These are phyloP conservation scores for Nautilus pompilius DNA, from an alignment of 1,140 invertebrate species.

Conservation along the genomic window DNA sequence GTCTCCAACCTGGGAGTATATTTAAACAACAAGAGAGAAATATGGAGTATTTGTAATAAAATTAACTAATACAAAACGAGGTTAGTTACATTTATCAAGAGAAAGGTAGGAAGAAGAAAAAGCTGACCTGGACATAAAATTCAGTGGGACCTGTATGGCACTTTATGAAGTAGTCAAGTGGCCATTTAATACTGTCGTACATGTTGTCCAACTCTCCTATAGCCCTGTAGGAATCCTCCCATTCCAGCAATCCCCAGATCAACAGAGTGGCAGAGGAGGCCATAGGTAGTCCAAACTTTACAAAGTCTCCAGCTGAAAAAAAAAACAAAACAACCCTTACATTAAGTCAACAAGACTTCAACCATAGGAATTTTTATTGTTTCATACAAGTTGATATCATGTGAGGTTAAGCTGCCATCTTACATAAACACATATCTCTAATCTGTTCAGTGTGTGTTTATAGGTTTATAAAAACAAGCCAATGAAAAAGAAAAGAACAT, in stretches of 20 bases:
- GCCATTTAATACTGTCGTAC: conserved; percentile 58
- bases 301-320: conserved; percentile 63
- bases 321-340: background rate
- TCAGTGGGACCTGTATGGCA: conserved; percentile 19
- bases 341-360: no score
- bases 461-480: no score
- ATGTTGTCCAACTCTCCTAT: conserved; percentile 54
- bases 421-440: no score
- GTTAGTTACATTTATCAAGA: no score
- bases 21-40: background rate
- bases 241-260: conserved; percentile 63
- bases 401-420: no score
- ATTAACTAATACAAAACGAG: no score
- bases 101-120: no score
- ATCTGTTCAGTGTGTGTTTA: no score
- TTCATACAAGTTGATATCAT: no score
- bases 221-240: conserved; percentile 54
- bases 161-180: conserved; percentile 66
- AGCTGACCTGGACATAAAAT: conserved; percentile 23
- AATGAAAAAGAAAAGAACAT: no score
- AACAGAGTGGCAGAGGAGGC: conserved; percentile 62
- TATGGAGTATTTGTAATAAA: no score
- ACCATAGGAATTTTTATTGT: no score
- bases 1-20: conserved; percentile 49
- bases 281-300: conserved; percentile 68